Base-by-base conservation (phyloP, 2,113 vertebrate genomes). In the Casuarius casuarius region DNA sequence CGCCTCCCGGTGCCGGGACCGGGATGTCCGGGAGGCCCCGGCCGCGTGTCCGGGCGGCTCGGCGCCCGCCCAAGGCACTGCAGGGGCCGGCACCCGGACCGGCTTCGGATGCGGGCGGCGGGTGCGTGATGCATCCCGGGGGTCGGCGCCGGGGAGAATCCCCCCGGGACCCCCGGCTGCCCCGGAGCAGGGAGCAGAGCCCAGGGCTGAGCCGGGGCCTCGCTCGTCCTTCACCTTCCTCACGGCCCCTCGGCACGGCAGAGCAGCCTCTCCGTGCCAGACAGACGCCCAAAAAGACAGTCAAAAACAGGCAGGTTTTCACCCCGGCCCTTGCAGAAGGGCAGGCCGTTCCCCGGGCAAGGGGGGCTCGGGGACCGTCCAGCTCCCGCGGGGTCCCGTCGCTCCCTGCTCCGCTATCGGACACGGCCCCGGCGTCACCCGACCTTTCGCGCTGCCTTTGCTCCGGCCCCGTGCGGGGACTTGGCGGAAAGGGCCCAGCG, bases 31-130 rank as follows among this genome's bases (percentile, higher is more conserved):
- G 38, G 38, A 38, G 38, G 38, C 38, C 38, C 38, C 38, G 38
- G 8, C 38, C 38, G 38, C 38, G 38, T 38, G 38, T 38, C 38
- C 38, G 38, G 38, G 38, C 38, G 42, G 31, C 20, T 8, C 12
- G 29, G 38, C 7, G 4, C 42, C 29, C 17, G 65, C 15, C 25
- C 12, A 29, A 40, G 11, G 10, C 18, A 19, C 12, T 1, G 28
- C 35, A 26, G 48, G 8, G 23, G 15, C 0, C 21, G 38, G 61
- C 38, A 48, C 38, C 21, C 18, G 29, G 58, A 46, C 25, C 18
- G 14, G 38, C 10, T 9, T 14, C 29, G 63, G 67, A 18, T 6
- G 13, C 59, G 11, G 44, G 44, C 2, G 0, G 20, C 0, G 2
- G 33, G 16, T 16, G 8, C 20, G 5, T 1, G 7, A 10, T 2